These are phyloP conservation scores for Torymus tubicola DNA, from an alignment of 2,888 invertebrate genomes.

Conservation along the genomic window DNA sequence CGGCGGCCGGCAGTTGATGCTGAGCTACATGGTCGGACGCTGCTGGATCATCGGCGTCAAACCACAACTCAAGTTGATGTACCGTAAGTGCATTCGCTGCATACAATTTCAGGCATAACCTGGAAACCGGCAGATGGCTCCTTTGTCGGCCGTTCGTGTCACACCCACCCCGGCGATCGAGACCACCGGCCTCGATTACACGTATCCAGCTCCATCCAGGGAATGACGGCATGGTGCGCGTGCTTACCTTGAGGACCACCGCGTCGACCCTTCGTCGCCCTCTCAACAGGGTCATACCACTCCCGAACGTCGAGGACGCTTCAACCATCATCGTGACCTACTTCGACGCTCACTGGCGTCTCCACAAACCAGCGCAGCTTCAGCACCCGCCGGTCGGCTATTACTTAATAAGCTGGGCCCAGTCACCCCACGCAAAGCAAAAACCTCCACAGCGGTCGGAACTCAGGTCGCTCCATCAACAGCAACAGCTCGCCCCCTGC, in stretches of 20 bases:
- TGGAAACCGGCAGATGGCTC: conserved; percentile 6
- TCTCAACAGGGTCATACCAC: neutral
- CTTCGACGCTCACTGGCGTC: too few species aligned
- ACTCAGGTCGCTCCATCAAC: too few species aligned
- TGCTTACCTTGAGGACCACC: too few species aligned
- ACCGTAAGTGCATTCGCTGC: neutral
- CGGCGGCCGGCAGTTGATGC: neutral
- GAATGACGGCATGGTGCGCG: too few species aligned
- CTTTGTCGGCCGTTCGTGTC: neutral
- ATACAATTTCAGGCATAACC: neutral
- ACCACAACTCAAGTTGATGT: neutral
- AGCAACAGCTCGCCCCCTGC: too few species aligned
- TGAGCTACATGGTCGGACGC: neutral
- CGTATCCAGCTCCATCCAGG: too few species aligned
- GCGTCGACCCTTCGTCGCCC: neutral
- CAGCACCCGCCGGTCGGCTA: too few species aligned
- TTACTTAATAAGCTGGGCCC: too few species aligned
- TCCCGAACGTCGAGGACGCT: neutral
- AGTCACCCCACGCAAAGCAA: too few species aligned
- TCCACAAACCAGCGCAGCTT: too few species aligned
- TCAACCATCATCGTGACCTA: neutral
- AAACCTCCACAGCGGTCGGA: too few species aligned
- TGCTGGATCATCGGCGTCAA: conserved; percentile 15
- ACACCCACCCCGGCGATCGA: neutral
- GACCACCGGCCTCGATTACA: conserved; percentile 6